Evolutionary conservation across 1,140 invertebrate species (phyloP).

Genomic region (Saccostrea cuccullata): DNA sequence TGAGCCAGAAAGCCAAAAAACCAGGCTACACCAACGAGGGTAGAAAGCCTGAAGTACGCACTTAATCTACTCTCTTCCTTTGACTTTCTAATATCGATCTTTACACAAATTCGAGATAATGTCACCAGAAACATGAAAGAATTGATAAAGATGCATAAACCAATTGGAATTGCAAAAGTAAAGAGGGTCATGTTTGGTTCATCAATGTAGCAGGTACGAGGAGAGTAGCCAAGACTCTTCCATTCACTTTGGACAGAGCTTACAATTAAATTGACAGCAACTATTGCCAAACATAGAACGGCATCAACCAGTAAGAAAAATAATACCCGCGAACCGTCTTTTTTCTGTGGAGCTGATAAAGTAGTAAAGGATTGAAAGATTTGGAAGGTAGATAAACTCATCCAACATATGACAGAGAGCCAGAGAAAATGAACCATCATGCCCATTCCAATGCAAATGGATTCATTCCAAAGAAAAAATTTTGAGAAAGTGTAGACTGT

Average conservation of each 20-base stretch:
- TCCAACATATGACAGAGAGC: neutral
- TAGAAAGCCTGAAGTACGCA: neutral
- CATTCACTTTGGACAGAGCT: neutral
- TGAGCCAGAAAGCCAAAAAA: neutral
- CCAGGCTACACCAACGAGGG: neutral
- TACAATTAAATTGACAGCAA: neutral
- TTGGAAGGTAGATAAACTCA: slow-evolving; percentile 23
- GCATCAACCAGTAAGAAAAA: neutral
- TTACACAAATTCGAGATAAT: neutral
- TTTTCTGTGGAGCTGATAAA: neutral
- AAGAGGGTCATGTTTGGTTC: neutral
- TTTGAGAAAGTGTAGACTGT: too few relatives aligned
- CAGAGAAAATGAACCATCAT: neutral
- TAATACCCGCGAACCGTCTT: neutral
- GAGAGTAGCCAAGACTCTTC: neutral
- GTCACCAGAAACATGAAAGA: neutral
- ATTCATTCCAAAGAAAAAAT: neutral
- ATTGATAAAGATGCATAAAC: neutral
- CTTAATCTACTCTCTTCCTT: neutral
- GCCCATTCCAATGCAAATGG: neutral
- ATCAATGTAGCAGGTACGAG: neutral
- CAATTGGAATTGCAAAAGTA: neutral
- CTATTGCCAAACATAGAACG: neutral
- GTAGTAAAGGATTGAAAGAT: neutral
- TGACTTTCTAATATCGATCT: neutral